Percentiles rank a stretch among this genome's conserved stretches.
Conservation (phyloP, 2,113 vertebrate species). For the Podocnemis expansa region DNA sequence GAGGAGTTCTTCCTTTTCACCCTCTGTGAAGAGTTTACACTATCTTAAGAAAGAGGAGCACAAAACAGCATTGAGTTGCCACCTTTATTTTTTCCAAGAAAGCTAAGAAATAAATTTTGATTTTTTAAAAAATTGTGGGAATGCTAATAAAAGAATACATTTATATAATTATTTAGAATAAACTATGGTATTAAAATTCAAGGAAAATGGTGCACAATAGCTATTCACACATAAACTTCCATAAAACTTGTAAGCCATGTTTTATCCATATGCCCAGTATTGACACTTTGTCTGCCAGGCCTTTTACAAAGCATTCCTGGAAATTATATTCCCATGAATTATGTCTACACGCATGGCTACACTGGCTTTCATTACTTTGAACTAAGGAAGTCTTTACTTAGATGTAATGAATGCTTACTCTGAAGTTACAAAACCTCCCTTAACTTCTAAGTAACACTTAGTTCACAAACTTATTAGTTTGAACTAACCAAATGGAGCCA, state of each 20-base stretch:
- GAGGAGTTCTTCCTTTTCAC: constrained; percentile 5
- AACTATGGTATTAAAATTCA: constrained; percentile 27
- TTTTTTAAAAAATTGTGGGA: constrained; percentile 8
- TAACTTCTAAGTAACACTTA: too few relatives aligned
- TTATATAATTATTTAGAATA: constrained; percentile 16
- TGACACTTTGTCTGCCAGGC: constrained; percentile 33
- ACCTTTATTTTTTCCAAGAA: neutral
- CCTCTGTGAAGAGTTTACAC: neutral
- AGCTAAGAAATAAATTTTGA: neutral
- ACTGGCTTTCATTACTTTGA: too few relatives aligned
- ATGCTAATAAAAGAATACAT: neutral
- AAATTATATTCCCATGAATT: neutral
- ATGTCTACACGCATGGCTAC: too few relatives aligned
- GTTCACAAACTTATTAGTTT: too few relatives aligned
- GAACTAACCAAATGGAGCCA: too few relatives aligned
- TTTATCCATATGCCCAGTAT: neutral
- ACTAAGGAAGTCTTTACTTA: too few relatives aligned
- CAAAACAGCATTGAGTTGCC: neutral
- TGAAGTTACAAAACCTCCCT: too few relatives aligned
- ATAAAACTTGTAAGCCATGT: neutral
- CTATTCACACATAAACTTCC: neutral
- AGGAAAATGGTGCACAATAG: neutral
- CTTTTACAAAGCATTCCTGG: constrained; percentile 7
- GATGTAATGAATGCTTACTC: too few relatives aligned
- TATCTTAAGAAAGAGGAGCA: constrained; percentile 31